A percentile compares a stretch with the other conserved stretches of the same genome.
Evolutionary conservation across 2,113 vertebrate species (phyloP).

Genomic region (Sigmodon hispidus): DNA sequence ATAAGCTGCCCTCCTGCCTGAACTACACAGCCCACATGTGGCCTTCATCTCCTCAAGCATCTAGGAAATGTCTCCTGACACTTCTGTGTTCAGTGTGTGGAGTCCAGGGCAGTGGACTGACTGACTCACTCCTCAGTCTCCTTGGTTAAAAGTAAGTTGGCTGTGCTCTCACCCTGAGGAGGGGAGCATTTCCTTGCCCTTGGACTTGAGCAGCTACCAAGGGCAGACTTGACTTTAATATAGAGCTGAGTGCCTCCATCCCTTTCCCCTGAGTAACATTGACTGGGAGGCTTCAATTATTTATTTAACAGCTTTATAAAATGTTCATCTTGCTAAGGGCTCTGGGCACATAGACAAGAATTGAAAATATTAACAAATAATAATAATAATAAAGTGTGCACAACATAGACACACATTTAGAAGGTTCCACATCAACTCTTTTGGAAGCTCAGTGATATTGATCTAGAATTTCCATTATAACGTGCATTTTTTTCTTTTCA

Average conservation of each 20-base stretch:
- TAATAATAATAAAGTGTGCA: background rate
- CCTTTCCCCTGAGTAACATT: slow-evolving; percentile 38
- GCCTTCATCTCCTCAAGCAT: background rate
- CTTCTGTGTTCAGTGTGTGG: accelerated
- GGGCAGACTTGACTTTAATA: slow-evolving; percentile 20
- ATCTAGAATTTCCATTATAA: slow-evolving; percentile 37
- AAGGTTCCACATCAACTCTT: background rate
- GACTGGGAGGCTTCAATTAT: slow-evolving; percentile 66
- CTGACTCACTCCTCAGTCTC: background rate
- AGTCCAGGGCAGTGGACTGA: too few species aligned
- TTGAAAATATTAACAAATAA: slow-evolving; percentile 62
- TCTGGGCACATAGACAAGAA: slow-evolving; percentile 50
- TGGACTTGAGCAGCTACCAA: background rate
- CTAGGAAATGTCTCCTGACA: background rate
- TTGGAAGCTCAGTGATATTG: background rate
- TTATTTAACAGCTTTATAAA: slow-evolving; percentile 74
- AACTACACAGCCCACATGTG: accelerated
- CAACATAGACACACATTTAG: slow-evolving; percentile 1
- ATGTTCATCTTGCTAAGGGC: slow-evolving; percentile 61
- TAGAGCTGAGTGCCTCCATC: slow-evolving; percentile 12
- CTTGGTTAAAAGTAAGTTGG: background rate
- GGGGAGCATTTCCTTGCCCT: background rate
- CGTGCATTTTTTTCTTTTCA: slow-evolving; percentile 33
- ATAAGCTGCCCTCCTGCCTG: accelerated
- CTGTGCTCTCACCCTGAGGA: background rate